Evolutionary conservation across 2,797 vertebrate species (phyloP).

Genomic region (Mallotus villosus): DNA sequence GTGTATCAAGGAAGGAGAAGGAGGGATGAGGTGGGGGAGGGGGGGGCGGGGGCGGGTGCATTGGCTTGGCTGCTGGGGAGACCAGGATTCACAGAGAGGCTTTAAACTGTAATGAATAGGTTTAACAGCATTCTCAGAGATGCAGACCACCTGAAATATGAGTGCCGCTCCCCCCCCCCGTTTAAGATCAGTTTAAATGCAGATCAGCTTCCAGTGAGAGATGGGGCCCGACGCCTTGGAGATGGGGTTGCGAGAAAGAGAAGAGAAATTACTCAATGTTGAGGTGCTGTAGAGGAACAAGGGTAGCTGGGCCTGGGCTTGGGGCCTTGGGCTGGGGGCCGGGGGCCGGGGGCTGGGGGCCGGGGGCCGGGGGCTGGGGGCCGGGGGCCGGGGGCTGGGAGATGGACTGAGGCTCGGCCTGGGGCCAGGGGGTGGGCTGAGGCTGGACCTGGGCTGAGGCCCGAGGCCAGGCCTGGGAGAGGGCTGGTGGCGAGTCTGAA

Average conservation of each 20-base stretch:
- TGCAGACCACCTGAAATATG: constrained; percentile 20
- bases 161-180: not conserved
- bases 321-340: no score
- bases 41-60: not conserved
- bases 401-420: constrained; percentile 8
- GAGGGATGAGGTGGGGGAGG: not conserved
- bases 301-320: constrained; percentile 2
- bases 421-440: no score
- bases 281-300: not conserved
- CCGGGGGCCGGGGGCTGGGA: no score
- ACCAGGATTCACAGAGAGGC: constrained; percentile 27
- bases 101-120: constrained; percentile 46
- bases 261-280: not conserved
- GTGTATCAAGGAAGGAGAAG: constrained; percentile 36
- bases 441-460: no score
- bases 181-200: constrained; percentile 30
- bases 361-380: no score
- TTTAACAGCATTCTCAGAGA: constrained; percentile 35
- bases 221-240: not conserved
- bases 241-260: not conserved
- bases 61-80: not conserved
- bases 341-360: no score
- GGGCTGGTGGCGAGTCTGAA: not conserved
- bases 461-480: not conserved
- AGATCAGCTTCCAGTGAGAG: constrained; percentile 15